Percentiles rank a stretch among this genome's conserved stretches.
These are phyloP conservation scores for Hippopotamyrus pictus DNA, from an alignment of 2,797 vertebrate species.

Conservation along the genomic window DNA sequence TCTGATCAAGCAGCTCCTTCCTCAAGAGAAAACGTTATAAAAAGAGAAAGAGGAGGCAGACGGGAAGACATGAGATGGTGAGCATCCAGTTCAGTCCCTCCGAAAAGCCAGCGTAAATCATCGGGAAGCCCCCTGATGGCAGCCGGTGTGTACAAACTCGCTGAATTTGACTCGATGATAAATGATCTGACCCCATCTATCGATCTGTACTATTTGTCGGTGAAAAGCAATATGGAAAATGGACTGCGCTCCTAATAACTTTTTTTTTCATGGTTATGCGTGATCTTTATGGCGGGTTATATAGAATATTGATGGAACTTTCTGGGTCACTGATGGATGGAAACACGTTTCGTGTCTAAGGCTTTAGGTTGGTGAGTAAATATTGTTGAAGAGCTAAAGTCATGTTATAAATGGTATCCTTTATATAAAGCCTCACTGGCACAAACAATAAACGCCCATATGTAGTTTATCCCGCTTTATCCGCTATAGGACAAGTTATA, in stretches of 20 bases:
- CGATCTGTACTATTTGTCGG: neutral
- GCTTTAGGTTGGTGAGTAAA: neutral
- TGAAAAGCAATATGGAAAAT: neutral
- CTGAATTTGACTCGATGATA: neutral
- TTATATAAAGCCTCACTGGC: neutral
- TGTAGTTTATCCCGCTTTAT: neutral
- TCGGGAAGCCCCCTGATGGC: neutral
- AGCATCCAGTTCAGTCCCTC: neutral
- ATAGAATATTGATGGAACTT: neutral
- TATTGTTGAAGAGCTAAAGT: neutral
- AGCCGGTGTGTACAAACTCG: neutral
- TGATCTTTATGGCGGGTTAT: neutral
- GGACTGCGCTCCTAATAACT: neutral
- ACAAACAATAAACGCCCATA: neutral
- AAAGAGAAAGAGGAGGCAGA: neutral
- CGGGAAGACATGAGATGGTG: neutral
- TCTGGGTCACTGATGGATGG: conserved; percentile 5
- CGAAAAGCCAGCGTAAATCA: neutral
- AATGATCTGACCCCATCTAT: neutral
- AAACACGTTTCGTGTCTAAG: neutral
- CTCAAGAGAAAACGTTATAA: neutral
- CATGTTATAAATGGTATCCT: neutral
- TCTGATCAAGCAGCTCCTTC: neutral
- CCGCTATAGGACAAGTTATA: neutral
- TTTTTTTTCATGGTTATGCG: conserved; percentile 4